Evolutionary conservation across 2,797 vertebrate genomes (phyloP), one percentile per base, ranked within the genome.

Genomic region (Acrocephalus scirpaceus): DNA sequence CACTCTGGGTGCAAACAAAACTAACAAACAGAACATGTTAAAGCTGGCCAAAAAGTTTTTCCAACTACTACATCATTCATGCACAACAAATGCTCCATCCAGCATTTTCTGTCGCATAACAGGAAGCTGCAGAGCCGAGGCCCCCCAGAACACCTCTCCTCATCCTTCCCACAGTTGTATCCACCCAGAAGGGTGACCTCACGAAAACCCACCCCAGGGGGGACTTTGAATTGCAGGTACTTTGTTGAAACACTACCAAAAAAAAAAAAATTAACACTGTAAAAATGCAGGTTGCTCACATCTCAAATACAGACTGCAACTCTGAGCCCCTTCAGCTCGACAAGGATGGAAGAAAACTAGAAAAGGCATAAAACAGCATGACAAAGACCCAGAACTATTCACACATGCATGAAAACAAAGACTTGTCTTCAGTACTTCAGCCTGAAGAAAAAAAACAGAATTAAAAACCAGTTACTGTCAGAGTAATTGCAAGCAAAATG

Each of bases 21-120:
- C 93, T 89, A 95, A 95, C 92, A 93, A 97, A 88, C 91, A 95
- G 90, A 93, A 94, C 58, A 42, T 92, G 94, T 36, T 61, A 79
- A 84, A 87, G 90, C 91, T 42, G 64, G 91, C 90, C 93, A 96
- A 90, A 40, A 95, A 93, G 88, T 92, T 94, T 79, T 88, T 93
- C 80, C 88, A 92, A 82, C 60, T 91, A 67, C 85, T 88, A 57
- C 86, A 92, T 86, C 90, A 64, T 65, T 70, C 4, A 26, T 57
- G 60, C 79, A 80, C 74, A 86, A 84, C 71, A 80, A 94, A 96
- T n/a, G 51, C 56, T 67, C 66, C 69, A 66, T 53, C 70, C 73
- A 66, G 70, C 62, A 30, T 57, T 70, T 93, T 77, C 65, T 22
- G 67, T 18, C 91, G 27, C 0, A 0, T 5, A 64, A 36, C 65